These are phyloP conservation scores for Cerastis rubricosa DNA, from an alignment of 2,888 invertebrate genomes.

Conservation along the genomic window DNA sequence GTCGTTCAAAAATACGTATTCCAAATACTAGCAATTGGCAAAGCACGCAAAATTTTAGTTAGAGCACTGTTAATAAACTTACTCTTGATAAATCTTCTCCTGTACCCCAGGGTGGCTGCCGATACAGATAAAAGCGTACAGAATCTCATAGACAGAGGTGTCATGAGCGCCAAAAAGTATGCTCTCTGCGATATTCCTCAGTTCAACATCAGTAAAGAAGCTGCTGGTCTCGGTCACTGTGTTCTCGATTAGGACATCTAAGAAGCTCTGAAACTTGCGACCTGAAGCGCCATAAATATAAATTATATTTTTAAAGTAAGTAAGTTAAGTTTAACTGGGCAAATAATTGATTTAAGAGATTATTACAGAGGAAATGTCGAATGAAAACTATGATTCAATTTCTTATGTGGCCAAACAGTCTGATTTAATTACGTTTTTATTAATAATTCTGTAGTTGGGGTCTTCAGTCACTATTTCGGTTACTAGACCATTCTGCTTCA, in stretches of 20 bases:
- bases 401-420: no score
- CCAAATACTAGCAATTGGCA: not conserved
- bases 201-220: constrained; percentile 48
- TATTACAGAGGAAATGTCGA: no score
- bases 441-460: no score
- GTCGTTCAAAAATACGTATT: not conserved
- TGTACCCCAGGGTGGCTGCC: constrained; percentile 60
- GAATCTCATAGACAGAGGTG: constrained; percentile 54
- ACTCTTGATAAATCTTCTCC: constrained; percentile 63
- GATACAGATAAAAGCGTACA: constrained; percentile 57
- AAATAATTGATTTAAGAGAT: not conserved
- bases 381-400: no score
- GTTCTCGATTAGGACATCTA: constrained; percentile 60
- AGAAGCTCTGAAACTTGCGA: constrained; percentile 27
- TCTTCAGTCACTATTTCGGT: no score
- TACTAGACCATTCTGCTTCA: no score
- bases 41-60: not conserved
- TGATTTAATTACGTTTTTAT: no score
- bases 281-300: not conserved
- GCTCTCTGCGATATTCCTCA: constrained; percentile 55
- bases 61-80: constrained; percentile 16
- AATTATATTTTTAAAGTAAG: no score
- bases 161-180: constrained; percentile 60
- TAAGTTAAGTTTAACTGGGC: no score
- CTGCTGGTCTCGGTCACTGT: constrained; percentile 34